These are phyloP conservation scores for Malurus alboscapulatus DNA, from an alignment of 2,113 vertebrate genomes.

Conservation along the genomic window DNA sequence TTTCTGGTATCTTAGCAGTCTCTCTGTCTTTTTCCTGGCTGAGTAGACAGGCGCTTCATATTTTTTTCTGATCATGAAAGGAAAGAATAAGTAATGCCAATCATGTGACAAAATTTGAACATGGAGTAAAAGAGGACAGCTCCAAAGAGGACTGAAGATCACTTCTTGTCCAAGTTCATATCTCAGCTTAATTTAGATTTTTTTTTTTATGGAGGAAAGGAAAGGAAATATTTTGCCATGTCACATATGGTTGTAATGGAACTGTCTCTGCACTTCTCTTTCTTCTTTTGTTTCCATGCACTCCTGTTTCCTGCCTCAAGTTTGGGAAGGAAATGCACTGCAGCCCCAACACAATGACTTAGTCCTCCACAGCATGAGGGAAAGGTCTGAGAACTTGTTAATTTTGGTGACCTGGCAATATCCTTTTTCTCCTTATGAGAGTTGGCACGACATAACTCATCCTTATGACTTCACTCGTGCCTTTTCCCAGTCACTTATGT, in stretches of 20 bases:
- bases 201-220: background rate
- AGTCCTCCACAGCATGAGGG: background rate
- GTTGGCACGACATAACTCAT: background rate
- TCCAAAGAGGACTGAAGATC: background rate
- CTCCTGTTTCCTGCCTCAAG: constrained; percentile 38
- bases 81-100: background rate
- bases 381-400: constrained; percentile 7
- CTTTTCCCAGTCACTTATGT: background rate
- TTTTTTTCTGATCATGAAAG: background rate
- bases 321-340: constrained; percentile 37
- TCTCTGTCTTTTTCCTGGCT: background rate
- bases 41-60: background rate
- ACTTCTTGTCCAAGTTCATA: background rate
- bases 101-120: background rate
- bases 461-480: background rate
- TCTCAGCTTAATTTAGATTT: background rate
- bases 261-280: constrained; percentile 12
- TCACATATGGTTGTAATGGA: background rate
- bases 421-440: background rate
- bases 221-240: constrained; percentile 8
- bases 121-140: background rate
- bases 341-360: constrained; percentile 19
- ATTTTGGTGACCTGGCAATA: background rate
- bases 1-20: constrained; percentile 2
- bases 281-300: constrained; percentile 43